Evolutionary conservation across 2,888 invertebrate genomes (phyloP).

Genomic region (Steinernema hermaphroditum): DNA sequence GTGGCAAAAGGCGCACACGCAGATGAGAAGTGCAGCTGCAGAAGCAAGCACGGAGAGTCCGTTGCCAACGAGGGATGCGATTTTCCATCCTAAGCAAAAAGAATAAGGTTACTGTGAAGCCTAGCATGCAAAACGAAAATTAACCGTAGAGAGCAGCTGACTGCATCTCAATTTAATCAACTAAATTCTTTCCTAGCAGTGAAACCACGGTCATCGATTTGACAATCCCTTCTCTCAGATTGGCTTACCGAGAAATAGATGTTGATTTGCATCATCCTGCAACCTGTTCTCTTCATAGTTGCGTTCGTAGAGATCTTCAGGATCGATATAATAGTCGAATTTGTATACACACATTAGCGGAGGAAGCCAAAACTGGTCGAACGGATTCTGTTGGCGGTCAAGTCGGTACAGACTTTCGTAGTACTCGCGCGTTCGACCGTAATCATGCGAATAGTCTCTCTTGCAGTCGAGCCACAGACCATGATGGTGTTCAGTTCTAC

Average conservation of each 20-base stretch:
- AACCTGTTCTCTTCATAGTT: constrained; percentile 65
- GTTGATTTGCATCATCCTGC: constrained; percentile 65
- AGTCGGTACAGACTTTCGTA: constrained; percentile 61
- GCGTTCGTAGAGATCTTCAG: constrained; percentile 65
- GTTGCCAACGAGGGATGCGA: constrained; percentile 58
- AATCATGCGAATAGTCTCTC: constrained; percentile 64
- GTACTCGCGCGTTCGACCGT: constrained; percentile 62
- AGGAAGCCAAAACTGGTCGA: constrained; percentile 62
- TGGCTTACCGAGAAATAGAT: constrained; percentile 60
- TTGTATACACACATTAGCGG: constrained; percentile 64
- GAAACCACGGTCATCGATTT: too few species aligned
- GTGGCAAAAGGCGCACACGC: constrained; percentile 54
- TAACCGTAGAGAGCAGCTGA: too few species aligned
- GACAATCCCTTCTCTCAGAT: neutral
- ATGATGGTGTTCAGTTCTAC: constrained; percentile 65
- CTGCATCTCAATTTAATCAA: too few species aligned
- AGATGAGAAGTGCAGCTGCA: constrained; percentile 41
- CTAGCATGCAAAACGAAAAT: too few species aligned
- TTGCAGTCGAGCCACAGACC: constrained; percentile 66
- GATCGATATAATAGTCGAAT: constrained; percentile 65
- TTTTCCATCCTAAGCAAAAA: constrained; percentile 59
- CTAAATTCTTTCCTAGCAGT: too few species aligned
- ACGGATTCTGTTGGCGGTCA: constrained; percentile 62
- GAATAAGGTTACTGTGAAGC: neutral
- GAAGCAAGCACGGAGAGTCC: constrained; percentile 54